Conservation (phyloP, 2,113 vertebrate species). For the Passer montanus region DNA sequence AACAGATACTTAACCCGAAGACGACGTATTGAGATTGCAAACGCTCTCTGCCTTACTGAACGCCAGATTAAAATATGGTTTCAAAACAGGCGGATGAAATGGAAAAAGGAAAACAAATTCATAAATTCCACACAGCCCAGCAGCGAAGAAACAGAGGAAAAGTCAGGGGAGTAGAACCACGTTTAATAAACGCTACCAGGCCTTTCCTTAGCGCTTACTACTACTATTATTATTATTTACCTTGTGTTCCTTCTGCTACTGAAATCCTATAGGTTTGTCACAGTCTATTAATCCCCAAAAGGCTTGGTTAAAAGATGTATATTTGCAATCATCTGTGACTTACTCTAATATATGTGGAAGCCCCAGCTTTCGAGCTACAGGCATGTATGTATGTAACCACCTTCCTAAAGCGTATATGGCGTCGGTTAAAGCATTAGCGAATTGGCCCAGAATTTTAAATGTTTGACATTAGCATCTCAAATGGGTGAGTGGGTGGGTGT, state of each 20-base stretch:
- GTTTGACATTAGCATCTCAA: neutral
- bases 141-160: constrained; percentile 82
- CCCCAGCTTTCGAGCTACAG: neutral
- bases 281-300: constrained; percentile 54
- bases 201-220: constrained; percentile 51
- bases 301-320: constrained; percentile 64
- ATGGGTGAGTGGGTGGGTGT: neutral
- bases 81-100: constrained; percentile 88
- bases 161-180: constrained; percentile 78
- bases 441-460: neutral
- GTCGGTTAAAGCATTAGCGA: neutral
- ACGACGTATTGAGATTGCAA: constrained; percentile 86
- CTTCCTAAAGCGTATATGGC: neutral
- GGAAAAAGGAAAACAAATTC: constrained; percentile 88
- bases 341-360: constrained; percentile 53
- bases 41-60: constrained; percentile 84
- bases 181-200: constrained; percentile 62
- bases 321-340: constrained; percentile 65
- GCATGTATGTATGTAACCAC: neutral
- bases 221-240: constrained; percentile 52
- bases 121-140: constrained; percentile 81
- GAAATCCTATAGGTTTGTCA: constrained; percentile 48
- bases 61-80: constrained; percentile 90
- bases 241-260: constrained; percentile 43
- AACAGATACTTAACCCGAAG: constrained; percentile 86